phyloP scores from a whole-genome alignment of 2,113 vertebrate genomes.

The Oxygymnocypris stewartii region DNA sequence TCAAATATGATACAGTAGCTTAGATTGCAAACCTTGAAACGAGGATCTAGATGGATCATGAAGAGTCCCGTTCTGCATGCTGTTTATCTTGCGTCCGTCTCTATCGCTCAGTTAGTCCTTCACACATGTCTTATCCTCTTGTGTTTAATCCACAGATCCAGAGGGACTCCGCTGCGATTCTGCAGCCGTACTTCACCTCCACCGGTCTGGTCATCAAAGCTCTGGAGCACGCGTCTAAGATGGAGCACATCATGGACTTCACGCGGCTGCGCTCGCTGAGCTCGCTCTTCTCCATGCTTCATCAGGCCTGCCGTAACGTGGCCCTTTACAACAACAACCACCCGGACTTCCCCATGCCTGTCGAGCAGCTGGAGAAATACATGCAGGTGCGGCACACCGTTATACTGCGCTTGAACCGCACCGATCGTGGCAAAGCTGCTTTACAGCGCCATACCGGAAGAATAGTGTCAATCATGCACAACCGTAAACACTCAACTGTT shows the following conservation, averaged over 20 bases:
- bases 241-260: slow-evolving; percentile 99
- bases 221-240: slow-evolving; percentile 91
- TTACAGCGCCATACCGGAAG: too few relatives aligned
- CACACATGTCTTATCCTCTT: slow-evolving; percentile 52
- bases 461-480: too few relatives aligned
- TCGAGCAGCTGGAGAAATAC: slow-evolving; percentile 94
- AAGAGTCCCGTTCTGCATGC: not conserved
- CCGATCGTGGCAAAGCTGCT: too few relatives aligned
- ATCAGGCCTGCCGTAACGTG: slow-evolving; percentile 95
- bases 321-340: slow-evolving; percentile 98
- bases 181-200: slow-evolving; percentile 97
- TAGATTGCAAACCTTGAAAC: too few relatives aligned
- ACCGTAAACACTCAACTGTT: too few relatives aligned
- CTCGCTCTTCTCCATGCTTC: slow-evolving; percentile 95
- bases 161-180: slow-evolving; percentile 84
- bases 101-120: not conserved
- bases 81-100: not conserved
- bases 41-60: too few relatives aligned
- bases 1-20: too few relatives aligned
- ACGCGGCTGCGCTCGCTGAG: slow-evolving; percentile 94
- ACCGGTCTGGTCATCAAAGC: slow-evolving; percentile 95
- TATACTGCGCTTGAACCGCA: too few relatives aligned
- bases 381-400: slow-evolving; percentile 81
- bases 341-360: slow-evolving; percentile 95
- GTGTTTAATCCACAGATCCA: slow-evolving; percentile 83